Conservation (phyloP, 2,113 vertebrate species). For the Morphnarchus princeps region DNA sequence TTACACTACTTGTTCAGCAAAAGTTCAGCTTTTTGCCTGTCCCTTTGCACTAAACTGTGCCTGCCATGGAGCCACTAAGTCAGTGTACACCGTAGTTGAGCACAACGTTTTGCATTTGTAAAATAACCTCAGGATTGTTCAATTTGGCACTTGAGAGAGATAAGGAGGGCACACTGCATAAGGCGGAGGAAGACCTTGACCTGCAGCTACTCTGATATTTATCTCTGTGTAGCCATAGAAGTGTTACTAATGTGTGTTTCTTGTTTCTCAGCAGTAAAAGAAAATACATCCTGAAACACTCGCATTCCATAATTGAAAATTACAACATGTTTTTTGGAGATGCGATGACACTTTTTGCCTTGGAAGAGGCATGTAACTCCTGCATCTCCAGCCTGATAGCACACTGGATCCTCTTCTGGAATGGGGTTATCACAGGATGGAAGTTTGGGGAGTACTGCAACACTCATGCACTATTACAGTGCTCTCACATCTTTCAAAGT, state of each 20-base stretch:
- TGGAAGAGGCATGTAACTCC: background rate
- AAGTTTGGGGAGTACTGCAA: background rate
- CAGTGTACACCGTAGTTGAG: background rate
- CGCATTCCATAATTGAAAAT: background rate
- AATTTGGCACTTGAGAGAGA: background rate
- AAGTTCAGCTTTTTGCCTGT: background rate
- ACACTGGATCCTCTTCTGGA: background rate
- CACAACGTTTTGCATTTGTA: background rate
- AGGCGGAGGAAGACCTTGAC: background rate
- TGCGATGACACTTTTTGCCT: background rate
- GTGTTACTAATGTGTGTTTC: background rate
- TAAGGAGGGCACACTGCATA: background rate
- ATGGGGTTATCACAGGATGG: background rate
- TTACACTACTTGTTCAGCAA: background rate
- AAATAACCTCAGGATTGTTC: background rate
- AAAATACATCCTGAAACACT: background rate
- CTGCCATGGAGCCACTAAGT: background rate
- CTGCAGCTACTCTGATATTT: background rate
- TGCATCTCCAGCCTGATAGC: background rate
- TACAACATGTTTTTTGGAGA: background rate
- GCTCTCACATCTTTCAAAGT: background rate
- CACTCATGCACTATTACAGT: background rate
- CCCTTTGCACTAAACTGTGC: background rate
- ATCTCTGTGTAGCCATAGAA: background rate
- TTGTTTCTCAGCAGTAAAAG: background rate